phyloP scores from a whole-genome alignment of 1,140 invertebrate species.

The Lepidurus couesii region DNA sequence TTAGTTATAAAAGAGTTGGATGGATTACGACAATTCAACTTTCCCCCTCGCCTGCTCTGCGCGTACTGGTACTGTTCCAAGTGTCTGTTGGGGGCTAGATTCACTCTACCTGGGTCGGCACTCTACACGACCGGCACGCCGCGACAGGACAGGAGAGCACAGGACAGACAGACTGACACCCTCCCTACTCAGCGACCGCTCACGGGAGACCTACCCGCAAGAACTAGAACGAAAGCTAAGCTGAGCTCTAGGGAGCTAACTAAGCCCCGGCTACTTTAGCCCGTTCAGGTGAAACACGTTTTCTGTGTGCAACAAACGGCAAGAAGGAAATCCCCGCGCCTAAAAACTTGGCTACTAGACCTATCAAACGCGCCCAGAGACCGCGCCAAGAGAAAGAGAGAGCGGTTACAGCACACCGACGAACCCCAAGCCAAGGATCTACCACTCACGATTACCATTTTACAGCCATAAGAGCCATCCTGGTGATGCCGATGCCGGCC shows the following conservation, averaged over 20 bases:
- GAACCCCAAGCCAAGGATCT: slow-evolving; percentile 2
- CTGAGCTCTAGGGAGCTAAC: too few relatives aligned
- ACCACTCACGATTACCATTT: neutral
- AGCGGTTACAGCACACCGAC: neutral
- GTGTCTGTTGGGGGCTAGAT: neutral
- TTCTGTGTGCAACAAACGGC: neutral
- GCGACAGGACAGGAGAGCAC: neutral
- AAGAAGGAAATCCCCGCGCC: neutral
- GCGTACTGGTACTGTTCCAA: slow-evolving; percentile 21
- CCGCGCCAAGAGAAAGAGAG: neutral
- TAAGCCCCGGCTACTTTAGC: neutral
- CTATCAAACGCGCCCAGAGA: too few relatives aligned
- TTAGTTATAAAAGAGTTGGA: neutral
- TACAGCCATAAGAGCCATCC: neutral
- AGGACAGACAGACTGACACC: neutral
- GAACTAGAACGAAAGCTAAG: neutral
- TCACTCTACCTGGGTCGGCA: neutral
- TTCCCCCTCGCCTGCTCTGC: slow-evolving; percentile 3
- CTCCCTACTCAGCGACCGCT: neutral
- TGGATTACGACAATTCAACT: neutral
- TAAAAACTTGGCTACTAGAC: neutral
- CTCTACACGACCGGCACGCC: slow-evolving; percentile 10
- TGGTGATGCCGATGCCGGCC: neutral
- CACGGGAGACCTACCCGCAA: neutral
- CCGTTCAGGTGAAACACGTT: slow-evolving; percentile 4